Evolutionary conservation across 1,140 invertebrate genomes (phyloP), one percentile per base, ranked within the genome.

Genomic region (Heterodera schachtii): DNA sequence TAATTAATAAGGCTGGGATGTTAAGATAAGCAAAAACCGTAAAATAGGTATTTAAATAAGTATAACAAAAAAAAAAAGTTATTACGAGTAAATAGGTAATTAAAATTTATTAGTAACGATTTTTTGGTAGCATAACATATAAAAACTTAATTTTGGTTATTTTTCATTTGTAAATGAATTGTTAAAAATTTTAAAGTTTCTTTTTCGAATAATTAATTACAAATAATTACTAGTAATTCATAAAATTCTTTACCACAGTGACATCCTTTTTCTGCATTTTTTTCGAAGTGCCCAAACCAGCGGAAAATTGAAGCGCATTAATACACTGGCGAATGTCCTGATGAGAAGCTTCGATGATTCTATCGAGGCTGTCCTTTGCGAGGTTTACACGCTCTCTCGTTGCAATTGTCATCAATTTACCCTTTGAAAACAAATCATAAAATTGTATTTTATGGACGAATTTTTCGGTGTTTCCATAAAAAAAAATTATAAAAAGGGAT

Each of bases 261-360:
- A 77, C 49, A 70, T 89, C 85, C 69, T 88, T 90, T 60, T 86
- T 80, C 31, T 86, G 52, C 16, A 84, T 44, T 13, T 57, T 44
- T 46, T 84, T 44, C 5, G 41, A 46, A 31, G 52, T 49, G 31
- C 78, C 69, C 41, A 46, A 9, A 9, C 84, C 80, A 13, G 80
- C 82, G 41, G 84, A 75, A 70, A 90, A 77, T 74, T 89, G 90
- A 16, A 91, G 78, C 64, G 82, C 85, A 90, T 96, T 95, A 31
- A 97, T 92, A 7, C 95, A 94, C 92, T 99, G 96, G 49, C 97
- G 92, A 79, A 99, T 93, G 91, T 99, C 97, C 84, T 95, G 94
- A 90, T 97, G 95, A 9, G 96, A 94, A 16, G 94, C 94, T 43
- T 92, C 91, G 79, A 99, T 97, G 60, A 99, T 93, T 88, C 95